A percentile compares a stretch with the other conserved stretches of the same genome.
phyloP scores from a whole-genome alignment of 2,888 invertebrate species.

The Chaetogeoica ovagalla region DNA sequence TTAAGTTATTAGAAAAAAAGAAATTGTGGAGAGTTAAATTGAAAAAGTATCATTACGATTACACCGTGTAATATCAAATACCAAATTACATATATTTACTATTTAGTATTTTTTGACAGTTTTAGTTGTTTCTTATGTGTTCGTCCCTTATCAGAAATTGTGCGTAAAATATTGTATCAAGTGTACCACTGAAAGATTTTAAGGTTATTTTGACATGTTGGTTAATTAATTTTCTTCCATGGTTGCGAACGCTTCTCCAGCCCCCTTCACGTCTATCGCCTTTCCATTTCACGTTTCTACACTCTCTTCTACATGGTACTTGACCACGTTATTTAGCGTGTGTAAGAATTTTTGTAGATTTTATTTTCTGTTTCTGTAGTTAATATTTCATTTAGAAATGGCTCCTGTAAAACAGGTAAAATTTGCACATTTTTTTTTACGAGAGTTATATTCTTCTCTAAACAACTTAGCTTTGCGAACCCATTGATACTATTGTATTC shows the following conservation, averaged over 20 bases:
- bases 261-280: slow-evolving; percentile 6
- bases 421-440: neutral
- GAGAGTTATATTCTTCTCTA: neutral
- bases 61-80: too few species aligned
- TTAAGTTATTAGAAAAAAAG: too few species aligned
- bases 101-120: too few species aligned
- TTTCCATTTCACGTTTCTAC: neutral
- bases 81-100: too few species aligned
- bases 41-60: too few species aligned
- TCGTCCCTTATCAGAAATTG: neutral
- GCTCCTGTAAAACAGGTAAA: slow-evolving; percentile 49
- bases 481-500: neutral
- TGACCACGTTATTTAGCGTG: slow-evolving; percentile 41
- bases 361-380: slow-evolving; percentile 2
- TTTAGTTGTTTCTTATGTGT: too few species aligned
- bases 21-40: too few species aligned
- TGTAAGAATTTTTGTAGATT: neutral
- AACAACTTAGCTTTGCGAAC: too few species aligned
- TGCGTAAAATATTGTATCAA: neutral
- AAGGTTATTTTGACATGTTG: slow-evolving; percentile 28
- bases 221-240: slow-evolving; percentile 28
- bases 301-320: slow-evolving; percentile 35
- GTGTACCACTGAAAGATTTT: slow-evolving; percentile 3
- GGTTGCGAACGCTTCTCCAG: neutral
- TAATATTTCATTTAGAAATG: slow-evolving; percentile 35